These are phyloP conservation scores for Oppia nitens DNA, from an alignment of 1,140 invertebrate genomes.

Conservation along the genomic window DNA sequence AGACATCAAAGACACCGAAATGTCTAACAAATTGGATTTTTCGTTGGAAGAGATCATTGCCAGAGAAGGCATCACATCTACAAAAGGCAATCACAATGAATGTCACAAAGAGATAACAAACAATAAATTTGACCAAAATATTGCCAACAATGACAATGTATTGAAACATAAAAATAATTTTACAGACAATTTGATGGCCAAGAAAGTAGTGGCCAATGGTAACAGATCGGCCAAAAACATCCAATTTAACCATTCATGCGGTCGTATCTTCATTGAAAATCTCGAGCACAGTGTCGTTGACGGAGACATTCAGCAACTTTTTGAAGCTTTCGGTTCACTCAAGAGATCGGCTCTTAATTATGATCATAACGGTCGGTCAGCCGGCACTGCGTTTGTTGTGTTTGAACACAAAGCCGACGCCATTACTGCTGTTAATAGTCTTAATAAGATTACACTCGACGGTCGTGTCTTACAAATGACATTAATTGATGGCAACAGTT, in stretches of 20 bases:
- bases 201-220: background rate
- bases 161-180: too few relatives aligned
- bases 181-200: background rate
- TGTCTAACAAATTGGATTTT: slow-evolving; percentile 61
- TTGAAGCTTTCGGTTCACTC: slow-evolving; percentile 84
- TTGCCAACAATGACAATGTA: background rate
- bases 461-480: too few relatives aligned
- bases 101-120: too few relatives aligned
- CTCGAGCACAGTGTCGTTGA: slow-evolving; percentile 81
- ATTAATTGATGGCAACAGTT: too few relatives aligned
- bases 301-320: slow-evolving; percentile 52
- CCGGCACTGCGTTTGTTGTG: slow-evolving; percentile 90
- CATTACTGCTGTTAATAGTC: slow-evolving; percentile 89
- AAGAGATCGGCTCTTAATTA: slow-evolving; percentile 90
- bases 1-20: too few relatives aligned
- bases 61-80: slow-evolving; percentile 41
- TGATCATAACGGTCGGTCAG: slow-evolving; percentile 80
- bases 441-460: slow-evolving; percentile 91
- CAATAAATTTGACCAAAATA: background rate
- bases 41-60: slow-evolving; percentile 90
- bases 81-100: too few relatives aligned
- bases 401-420: slow-evolving; percentile 81
- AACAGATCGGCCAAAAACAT: too few relatives aligned
- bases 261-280: slow-evolving; percentile 50
- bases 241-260: slow-evolving; percentile 28